Conservation (phyloP, 2,888 invertebrate genomes). For the Lagria hirta region DNA sequence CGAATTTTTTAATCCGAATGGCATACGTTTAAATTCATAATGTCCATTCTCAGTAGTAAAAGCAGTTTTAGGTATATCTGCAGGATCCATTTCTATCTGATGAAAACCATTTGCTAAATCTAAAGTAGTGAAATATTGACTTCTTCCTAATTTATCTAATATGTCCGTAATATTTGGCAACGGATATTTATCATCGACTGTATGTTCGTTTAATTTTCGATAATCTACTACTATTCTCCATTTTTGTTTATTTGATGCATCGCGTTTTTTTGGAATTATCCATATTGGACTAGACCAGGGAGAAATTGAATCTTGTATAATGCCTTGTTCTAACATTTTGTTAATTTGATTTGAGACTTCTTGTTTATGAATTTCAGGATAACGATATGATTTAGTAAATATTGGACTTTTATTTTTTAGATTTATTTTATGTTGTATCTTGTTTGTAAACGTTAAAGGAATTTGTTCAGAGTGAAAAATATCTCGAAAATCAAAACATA, state of each 20-base stretch:
- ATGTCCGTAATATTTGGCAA: constrained; percentile 30
- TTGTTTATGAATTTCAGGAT: constrained; percentile 28
- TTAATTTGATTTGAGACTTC: constrained; percentile 26
- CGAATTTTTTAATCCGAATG: constrained; percentile 36
- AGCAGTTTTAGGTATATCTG: constrained; percentile 25
- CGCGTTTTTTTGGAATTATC: constrained; percentile 30
- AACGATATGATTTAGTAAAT: constrained; percentile 27
- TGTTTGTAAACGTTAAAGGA: constrained; percentile 23
- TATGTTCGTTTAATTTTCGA: constrained; percentile 27
- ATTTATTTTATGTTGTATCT: constrained; percentile 30
- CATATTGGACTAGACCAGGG: constrained; percentile 18
- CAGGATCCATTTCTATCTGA: constrained; percentile 28
- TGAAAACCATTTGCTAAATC: constrained; percentile 30
- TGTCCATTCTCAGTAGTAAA: constrained; percentile 26
- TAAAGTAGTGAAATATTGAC: constrained; percentile 27
- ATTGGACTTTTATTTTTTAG: constrained; percentile 26
- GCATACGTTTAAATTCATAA: constrained; percentile 33
- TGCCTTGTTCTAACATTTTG: no score
- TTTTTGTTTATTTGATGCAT: constrained; percentile 30
- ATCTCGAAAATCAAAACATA: constrained; percentile 8
- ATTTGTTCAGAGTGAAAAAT: constrained; percentile 24
- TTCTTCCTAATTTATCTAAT: constrained; percentile 24
- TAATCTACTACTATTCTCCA: constrained; percentile 31
- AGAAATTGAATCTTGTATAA: constrained; percentile 15
- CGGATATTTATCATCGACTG: constrained; percentile 28